phyloP scores from a whole-genome alignment of 2,888 invertebrate genomes.

The Gari tellinella region DNA sequence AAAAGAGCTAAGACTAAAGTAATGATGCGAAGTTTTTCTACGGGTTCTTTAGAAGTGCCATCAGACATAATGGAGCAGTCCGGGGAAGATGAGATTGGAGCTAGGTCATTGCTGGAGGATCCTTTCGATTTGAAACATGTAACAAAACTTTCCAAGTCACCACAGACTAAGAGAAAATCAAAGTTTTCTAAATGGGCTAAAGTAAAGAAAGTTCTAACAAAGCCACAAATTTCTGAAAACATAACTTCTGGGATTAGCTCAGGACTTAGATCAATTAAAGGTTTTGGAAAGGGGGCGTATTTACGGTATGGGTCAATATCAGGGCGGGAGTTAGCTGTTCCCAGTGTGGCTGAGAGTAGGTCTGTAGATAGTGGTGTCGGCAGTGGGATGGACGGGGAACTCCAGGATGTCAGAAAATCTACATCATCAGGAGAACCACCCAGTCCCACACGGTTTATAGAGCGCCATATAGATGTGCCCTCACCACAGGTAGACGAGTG shows the following conservation, averaged over 20 bases:
- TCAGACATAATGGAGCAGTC: slow-evolving; percentile 74
- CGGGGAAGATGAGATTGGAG: slow-evolving; percentile 61
- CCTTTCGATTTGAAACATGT: slow-evolving; percentile 56
- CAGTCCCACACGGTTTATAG: slow-evolving; percentile 66
- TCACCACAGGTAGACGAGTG: slow-evolving; percentile 50
- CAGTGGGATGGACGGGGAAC: slow-evolving; percentile 71
- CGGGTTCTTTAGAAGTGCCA: slow-evolving; percentile 78
- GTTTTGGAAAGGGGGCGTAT: slow-evolving; percentile 67
- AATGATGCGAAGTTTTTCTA: slow-evolving; percentile 78
- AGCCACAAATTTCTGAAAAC: slow-evolving; percentile 75
- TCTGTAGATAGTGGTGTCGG: slow-evolving; percentile 74
- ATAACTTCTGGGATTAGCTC: slow-evolving; percentile 66
- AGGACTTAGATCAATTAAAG: slow-evolving; percentile 70
- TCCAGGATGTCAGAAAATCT: slow-evolving; percentile 65
- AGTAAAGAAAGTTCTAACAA: slow-evolving; percentile 93
- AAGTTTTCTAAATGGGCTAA: slow-evolving; percentile 93
- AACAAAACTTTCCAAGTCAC: slow-evolving; percentile 69
- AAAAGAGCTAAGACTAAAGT: slow-evolving; percentile 67
- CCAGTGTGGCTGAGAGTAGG: slow-evolving; percentile 64
- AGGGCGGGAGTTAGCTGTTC: slow-evolving; percentile 65
- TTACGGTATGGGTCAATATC: slow-evolving; percentile 52
- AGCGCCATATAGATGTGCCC: slow-evolving; percentile 62
- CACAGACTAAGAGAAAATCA: slow-evolving; percentile 71
- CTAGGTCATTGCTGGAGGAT: slow-evolving; percentile 49
- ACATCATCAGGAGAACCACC: slow-evolving; percentile 73